Evolutionary conservation across 2,113 vertebrate species (phyloP), one percentile per base, ranked within the genome.

Genomic region (Sprattus sprattus): DNA sequence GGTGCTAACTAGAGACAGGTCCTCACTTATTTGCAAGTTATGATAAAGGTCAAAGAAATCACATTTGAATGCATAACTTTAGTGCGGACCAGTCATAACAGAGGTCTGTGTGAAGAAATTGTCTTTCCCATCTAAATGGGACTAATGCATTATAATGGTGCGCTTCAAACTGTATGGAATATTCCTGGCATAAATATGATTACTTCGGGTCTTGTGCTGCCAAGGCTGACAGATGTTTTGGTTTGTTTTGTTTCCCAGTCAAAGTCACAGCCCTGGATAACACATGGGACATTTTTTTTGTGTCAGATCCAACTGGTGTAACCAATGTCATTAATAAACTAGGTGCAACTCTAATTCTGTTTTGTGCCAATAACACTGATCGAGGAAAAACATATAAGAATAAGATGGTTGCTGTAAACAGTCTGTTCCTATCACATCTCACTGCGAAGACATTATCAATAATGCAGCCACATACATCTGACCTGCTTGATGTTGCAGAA

Each of bases 401-500:
- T 15, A 71, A 71, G 64, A 71, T 10, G 25, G 28, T 6, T 71
- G 7, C 64, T 32, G 28, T 71, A 25, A 71, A 32, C 64, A 32
- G n/a, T 32, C 25, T 47, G 44, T 28, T 84, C 11, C 45, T n/a
- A 71, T 71, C 64, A 28, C 82, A 86, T 32, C 45, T 60, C 81
- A 22, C 85, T 82, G 90, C 82, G 81, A 89, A 85, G 81, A 90
- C 87, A 81, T 84, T 83, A 93, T 92, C 91, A 93, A 90, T 92
- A 91, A 90, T 85, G 45, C 87, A 91, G 92, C 89, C 86, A 90
- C 88, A 85, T 90, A 88, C 83, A 90, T 91, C 87, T 91, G 89
- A 90, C 89, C 89, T 88, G 91, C 90, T 89, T 60, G 84, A 87
- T 89, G 88, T 92, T 81, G 91, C 92, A 91, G 64, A 92, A 92